Evolutionary conservation across 2,888 invertebrate genomes (phyloP), one percentile per base, ranked within the genome.

Genomic region (Oxycera nigricornis): DNA sequence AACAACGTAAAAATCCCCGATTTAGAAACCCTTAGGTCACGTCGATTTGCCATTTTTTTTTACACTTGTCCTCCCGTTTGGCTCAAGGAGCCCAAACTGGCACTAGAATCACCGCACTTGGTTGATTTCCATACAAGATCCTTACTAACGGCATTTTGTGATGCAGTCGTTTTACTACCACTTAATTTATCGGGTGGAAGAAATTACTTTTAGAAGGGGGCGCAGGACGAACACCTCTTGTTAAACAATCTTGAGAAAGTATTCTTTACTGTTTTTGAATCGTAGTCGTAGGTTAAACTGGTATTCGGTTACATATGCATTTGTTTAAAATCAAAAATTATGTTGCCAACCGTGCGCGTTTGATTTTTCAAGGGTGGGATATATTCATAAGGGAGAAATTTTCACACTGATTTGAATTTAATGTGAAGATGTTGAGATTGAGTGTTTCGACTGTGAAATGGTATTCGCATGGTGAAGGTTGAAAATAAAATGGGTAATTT

Each of bases 121-220:
- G 77, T 77, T 76, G 77, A 76, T 77, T 77, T 77, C 76, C 72
- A 72, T 76, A 75, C 74, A 65, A 74, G 55, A 72, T 55, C n/a
- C 24, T 67, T 17, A 4, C n/a, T 31, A 61, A 14, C 9, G 62
- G 31, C 17, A 57, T 28, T 73, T 24, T 28, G 17, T 17, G 55
- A 55, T 52, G 31, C 55, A 70, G 28, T 50, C 59, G 30, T 55
- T 73, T 73, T 73, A 73, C 50, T 65, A 65, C 65, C 65, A 65
- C 73, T 65, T 67, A 73, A 73, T 73, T 73, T 73, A 73, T 73
- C 65, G 73, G 65, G 11, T 57, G 65, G 73, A 73, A 73, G 52
- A 65, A 65, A 73, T 73, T 73, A 39, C 61, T 61, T 31, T 73
- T 39, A 20, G 11, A 30, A 26, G 41, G n/a, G 65, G 55, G 24